Evolutionary conservation across 1,140 invertebrate genomes (phyloP), one percentile per base, ranked within the genome.

Genomic region (Megalopta genalis): DNA sequence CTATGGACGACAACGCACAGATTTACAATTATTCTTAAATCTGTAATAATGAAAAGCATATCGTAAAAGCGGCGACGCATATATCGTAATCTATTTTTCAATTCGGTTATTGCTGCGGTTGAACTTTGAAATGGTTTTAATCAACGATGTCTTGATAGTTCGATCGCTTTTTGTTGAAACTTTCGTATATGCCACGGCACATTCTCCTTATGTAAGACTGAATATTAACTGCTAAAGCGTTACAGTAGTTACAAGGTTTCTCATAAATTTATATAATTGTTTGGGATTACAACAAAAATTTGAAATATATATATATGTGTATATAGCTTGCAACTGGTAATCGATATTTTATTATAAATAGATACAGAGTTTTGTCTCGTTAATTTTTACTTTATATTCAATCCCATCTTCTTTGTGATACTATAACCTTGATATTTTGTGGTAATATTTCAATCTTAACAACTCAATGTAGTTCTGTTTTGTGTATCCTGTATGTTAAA

Each of bases 401-500:
- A 85, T 82, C 57, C 27, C 77, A 81, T 72, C 59, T 80, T 77
- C 27, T 87, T 80, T 78, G 39, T 77, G 60, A 87, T 72, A 87
- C 77, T 87, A 81, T 81, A 86, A 78, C 68, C 64, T 77, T 77
- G 63, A 75, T 70, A 81, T 84, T 79, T 69, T 87, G 66, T 80
- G 81, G 73, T 64, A 78, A 81, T 78, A 77, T 77, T 25, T 73
- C 78, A 76, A 85, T 86, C 72, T 49, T 69, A 76, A 65, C 60
- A 70, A 65, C 6, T 70, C 46, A 87, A 68, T 74, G 71, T 85
- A 87, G 54, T 75, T 74, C 80, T 72, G 69, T 85, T 77, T 76
- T 83, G 83, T 81, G 83, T 87, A 87, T 85, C 0, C 81, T 85
- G 76, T 82, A 79, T 88, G 81, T 81, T 87, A 87, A 83, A 88